Base-by-base conservation (phyloP, 1,140 invertebrate species). In the Drosophila seguyi region DNA sequence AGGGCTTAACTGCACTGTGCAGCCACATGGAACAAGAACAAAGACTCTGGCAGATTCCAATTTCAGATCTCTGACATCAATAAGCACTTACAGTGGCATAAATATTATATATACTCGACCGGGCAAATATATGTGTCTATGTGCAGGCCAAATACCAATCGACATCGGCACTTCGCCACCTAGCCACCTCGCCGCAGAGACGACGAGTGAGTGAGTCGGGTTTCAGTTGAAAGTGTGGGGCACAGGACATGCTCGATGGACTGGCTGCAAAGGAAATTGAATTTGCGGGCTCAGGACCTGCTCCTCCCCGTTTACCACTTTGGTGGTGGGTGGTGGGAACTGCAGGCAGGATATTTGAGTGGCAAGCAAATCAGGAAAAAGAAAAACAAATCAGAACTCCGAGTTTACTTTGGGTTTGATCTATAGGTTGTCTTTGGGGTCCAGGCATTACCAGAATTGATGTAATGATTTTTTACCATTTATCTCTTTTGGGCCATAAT, bases 51-150 rank as follows among this genome's bases (percentile, higher is more conserved):
- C 72, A 81, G 84, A 87, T 87, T 87, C 79, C 84, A 87, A 87
- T 87, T 87, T 84, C 80, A 88, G 84, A 87, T 87, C 76, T 87
- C 76, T 87, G 79, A 88, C 84, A 87, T 88, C 84, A 87, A 87
- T 87, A 87, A 84, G 84, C 84, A 87, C 84, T 88, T 84, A 67
- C 75, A 63, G 65, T 59, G 80, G 76, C 80, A 87, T 88, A 87
- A 88, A 87, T 88, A 88, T 87, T 74, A 88, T 83, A 88, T 83
- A 79, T 53, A 47, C 47, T 60, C 42, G 72, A 65, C 34, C 42
- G 48, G 59, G 66, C 45, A 57, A 56, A 79, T 68, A 76, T 60
- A 65, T n/a, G 55, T 50, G 67, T 29, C 52, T 22, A 57, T 50
- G 55, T 41, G 69, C 55, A 56, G 42, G 39, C 22, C 52, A 71